Base-by-base conservation (phyloP, 2,888 invertebrate species). In the Quadriops clusia region DNA sequence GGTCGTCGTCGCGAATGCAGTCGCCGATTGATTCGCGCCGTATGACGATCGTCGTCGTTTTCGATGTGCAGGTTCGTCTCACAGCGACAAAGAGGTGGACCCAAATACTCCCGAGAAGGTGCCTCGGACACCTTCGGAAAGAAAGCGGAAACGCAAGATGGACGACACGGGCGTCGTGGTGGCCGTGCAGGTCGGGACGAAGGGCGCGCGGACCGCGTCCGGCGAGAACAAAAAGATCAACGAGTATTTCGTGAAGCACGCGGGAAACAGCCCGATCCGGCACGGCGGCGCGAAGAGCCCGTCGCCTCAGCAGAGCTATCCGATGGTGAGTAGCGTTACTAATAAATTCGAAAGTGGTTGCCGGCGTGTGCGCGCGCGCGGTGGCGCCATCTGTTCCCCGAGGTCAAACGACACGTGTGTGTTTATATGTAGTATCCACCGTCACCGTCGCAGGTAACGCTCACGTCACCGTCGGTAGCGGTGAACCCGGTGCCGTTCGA, bases 71-170 rank as follows among this genome's bases (percentile, higher is more conserved):
- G 89, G 89, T 75, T 90, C 89, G 64, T 89, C 87, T 63, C 87
- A 89, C 68, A 89, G 89, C 72, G 89, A 90, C 72, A 90, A 89
- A 73, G 89, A 90, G 72, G 72, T 77, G 63, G 82, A 84, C 58
- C 66, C 70, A 50, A 68, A 67, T 66, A 84, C 84, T 59, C 85
- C 85, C 52, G 85, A 86, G 61, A 86, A 86, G 65, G 68, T 75
- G 60, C 56, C 57, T 36, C 52, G 60, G 42, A 44, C 43, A 21
- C 36, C 36, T 16, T 65, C 82, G 58, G 80, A 91, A 65, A 68
- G 86, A 63, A 90, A 89, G 59, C 72, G 87, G 51, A 87, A 90
- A 69, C 75, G 90, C 61, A 89, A 87, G 72, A 73, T 74, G 44
- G 71, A 75, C 37, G 68, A 68, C 33, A 71, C 72, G 27, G 75